Base-by-base conservation (phyloP, 2,888 invertebrate genomes). In the Sphinx pinastri region DNA sequence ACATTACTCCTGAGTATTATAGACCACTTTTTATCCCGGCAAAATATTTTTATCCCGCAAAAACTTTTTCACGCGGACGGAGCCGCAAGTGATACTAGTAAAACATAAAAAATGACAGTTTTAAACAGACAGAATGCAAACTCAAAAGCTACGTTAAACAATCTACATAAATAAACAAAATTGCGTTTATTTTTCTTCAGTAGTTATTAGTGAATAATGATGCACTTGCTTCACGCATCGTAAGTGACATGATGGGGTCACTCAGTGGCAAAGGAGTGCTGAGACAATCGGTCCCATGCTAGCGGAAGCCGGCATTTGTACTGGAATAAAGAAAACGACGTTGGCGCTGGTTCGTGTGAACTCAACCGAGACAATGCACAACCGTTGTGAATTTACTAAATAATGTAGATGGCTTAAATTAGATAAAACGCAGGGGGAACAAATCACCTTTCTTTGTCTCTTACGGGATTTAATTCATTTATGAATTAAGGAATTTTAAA, bases 241-340 rank as follows among this genome's bases (percentile, higher is more conserved):
- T 68, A 72, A 71, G 72, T 74, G 71, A 75, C 68, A 72, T 72
- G 72, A 72, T 68, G 71, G 81, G 83, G 83, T 80, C 81, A 82
- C 75, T 83, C 76, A 75, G 77, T 75, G 76, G 79, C 76, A 74
- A 82, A 80, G 76, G 76, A 78, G 76, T 74, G 71, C 74, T 69
- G 75, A 81, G 81, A 85, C 84, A 85, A 82, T 83, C 80, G 77
- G 81, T 78, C 82, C 77, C 83, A 82, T 81, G 84, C 79, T 80
- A 80, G 82, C 85, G 86, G 86, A 84, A 84, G 83, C 77, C 75
- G 73, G 72, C 73, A 72, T 73, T 71, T 76, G 73, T 72, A 74
- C 73, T 49, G 77, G 79, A 81, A 82, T 85, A 86, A 86, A 83
- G 84, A 82, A 83, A 85, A 86, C 84, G 82, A 84, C 52, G 67